Base-by-base conservation (phyloP, 2,888 invertebrate genomes). In the Leucania comma region DNA sequence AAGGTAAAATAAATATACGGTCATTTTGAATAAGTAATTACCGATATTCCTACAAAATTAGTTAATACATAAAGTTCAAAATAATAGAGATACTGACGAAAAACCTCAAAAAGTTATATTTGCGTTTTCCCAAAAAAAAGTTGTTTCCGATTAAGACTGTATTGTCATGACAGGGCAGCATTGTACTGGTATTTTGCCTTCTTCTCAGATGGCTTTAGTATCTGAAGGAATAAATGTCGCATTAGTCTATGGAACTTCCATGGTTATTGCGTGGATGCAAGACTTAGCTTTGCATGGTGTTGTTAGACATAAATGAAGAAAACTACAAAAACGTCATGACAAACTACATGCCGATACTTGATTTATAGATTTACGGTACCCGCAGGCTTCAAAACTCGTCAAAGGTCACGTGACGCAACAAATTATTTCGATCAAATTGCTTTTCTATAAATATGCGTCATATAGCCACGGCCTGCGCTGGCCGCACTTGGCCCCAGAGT, bases 181-280 rank as follows among this genome's bases (percentile, higher is more conserved):
- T 97, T 97, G 96, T 99, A 99, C 93, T 99, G 99, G 96, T 99
- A 99, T 96, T 99, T 99, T 86, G 99, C 99, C 96, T 99, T 99
- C 96, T 99, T 99, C 96, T 99, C 99, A 79, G 99, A 82, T 84
- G 82, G 82, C 84, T 82, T 82, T 74, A 82, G 75, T 73, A 82
- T 82, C 82, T 82, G 84, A 77, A 78, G 77, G 63, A 78, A 69
- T 71, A 64, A 77, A 77, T 77, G 57, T 60, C 35, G 51, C 32
- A 77, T 77, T 77, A 77, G 76, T 68, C 72, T 77, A 56, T 29
- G 51, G 59, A 56, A 72, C 35, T 54, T 58, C 6, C 42, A 20
- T 61, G 50, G 22, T 57, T 56, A n/a, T 59, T 12, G 50, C 22
- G 12, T 50, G 22, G 22, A 62, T 32, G 22, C 10, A 58, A 58